Percentiles rank a stretch among this genome's conserved stretches.
Evolutionary conservation across 2,888 invertebrate genomes (phyloP).

Genomic region (Lacanobia wlatinum): DNA sequence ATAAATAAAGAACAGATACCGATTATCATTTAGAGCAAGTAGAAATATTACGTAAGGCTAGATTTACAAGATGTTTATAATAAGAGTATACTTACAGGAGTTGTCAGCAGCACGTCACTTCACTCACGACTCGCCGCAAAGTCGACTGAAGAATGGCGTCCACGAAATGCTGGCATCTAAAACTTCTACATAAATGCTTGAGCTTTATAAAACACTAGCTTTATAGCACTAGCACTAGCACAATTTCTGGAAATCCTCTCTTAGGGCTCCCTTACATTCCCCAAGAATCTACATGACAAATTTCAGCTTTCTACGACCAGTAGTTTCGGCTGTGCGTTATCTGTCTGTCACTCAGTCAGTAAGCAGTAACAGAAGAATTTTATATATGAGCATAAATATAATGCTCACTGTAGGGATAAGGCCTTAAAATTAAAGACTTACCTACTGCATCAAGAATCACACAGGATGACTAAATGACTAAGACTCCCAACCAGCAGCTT

Average conservation of each 20-base stretch:
- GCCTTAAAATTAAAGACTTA: too few species aligned
- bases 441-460: background rate
- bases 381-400: too few species aligned
- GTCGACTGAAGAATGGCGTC: background rate
- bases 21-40: background rate
- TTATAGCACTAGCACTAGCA: too few species aligned
- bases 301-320: too few species aligned
- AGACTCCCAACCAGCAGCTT: background rate
- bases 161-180: background rate
- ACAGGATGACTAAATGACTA: background rate
- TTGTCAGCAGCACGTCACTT: constrained; percentile 22
- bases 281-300: too few species aligned
- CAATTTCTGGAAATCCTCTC: too few species aligned
- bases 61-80: background rate
- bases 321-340: too few species aligned
- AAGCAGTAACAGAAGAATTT: too few species aligned
- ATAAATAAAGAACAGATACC: background rate
- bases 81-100: background rate
- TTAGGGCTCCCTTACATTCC: too few species aligned
- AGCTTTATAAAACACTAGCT: too few species aligned
- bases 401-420: too few species aligned
- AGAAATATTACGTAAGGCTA: background rate
- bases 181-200: background rate
- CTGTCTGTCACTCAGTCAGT: too few species aligned
- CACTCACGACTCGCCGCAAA: background rate